Base-by-base conservation (phyloP, 1,140 invertebrate genomes). In the Physella acuta region DNA sequence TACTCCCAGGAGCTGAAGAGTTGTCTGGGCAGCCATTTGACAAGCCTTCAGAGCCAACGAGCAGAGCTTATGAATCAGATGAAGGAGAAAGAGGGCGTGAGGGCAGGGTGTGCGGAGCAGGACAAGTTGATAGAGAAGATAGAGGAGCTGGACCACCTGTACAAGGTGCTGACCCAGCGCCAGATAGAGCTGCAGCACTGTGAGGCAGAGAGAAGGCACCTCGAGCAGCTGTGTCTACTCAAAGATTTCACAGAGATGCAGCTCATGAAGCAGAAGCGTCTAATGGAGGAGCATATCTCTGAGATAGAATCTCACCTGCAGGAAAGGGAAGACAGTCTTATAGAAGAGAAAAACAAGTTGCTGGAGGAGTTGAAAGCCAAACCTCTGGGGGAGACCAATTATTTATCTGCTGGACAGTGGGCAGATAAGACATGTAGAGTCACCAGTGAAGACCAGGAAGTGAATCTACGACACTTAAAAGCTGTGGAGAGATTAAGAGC, bases 221-320 rank as follows among this genome's bases (percentile, higher is more conserved):
- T 83, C 11, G 80, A 83, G 55, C 76, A 81, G 44, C 68, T 78
- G 0, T 70, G 81, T 20, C 68, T 78, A 36, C 70, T 80, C 53
- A 81, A 81, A 60, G 78, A 83, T 53, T 34, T 73, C 53, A 77
- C 75, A 51, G 80, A 83, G 68, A 76, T 75, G 53, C 76, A 81
- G 62, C 68, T 83, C 8, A 78, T 79, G 79, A 71, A 70, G 59
- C 79, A 83, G 52, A 83, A 83, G 52, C 68, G 78, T 16, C 58
- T 80, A 14, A 67, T 83, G 39, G 79, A 83, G 55, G 75, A 79
- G 49, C 78, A 83, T 52, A 67, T 83, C 14, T 67, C 65, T 37
- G 73, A 77, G 33, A 81, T 81, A 26, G 79, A 81, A 61, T 55
- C 65, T 3, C 77, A 76, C 63, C 73, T 83, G 31, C 69, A 71